Conservation (phyloP, 2,113 vertebrate genomes). For the Proterorhinus semilunaris region DNA sequence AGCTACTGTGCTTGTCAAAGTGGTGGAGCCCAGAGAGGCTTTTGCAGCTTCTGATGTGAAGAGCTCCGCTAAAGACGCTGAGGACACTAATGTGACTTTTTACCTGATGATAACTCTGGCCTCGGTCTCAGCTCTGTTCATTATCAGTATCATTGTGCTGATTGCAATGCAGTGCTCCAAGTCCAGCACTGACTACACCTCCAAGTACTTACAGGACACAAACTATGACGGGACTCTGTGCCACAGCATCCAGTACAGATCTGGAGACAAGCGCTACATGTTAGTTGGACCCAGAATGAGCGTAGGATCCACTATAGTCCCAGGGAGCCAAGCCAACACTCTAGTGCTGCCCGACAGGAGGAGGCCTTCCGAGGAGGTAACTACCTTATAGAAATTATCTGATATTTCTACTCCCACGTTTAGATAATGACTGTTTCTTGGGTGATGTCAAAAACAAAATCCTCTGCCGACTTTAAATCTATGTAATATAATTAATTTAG, state of each 20-base stretch:
- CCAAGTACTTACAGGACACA: constrained; percentile 56
- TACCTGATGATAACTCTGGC: constrained; percentile 22
- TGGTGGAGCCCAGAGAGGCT: constrained; percentile 65
- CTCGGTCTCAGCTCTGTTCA: constrained; percentile 13
- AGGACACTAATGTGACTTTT: not conserved
- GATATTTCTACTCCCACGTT: no score
- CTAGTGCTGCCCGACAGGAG: constrained; percentile 26
- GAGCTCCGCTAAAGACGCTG: constrained; percentile 18
- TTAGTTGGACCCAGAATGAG: no score
- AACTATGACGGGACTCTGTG: constrained; percentile 56
- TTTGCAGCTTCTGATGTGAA: constrained; percentile 63
- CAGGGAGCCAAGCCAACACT: constrained; percentile 46
- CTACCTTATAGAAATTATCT: no score
- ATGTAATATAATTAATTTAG: no score
- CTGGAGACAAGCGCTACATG: not conserved
- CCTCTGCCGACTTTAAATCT: no score
- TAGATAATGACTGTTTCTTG: no score
- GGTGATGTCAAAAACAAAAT: no score
- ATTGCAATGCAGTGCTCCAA: constrained; percentile 35
- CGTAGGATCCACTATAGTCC: no score
- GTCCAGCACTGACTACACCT: constrained; percentile 37
- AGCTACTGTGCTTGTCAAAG: constrained; percentile 64
- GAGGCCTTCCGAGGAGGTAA: constrained; percentile 9
- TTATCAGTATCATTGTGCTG: constrained; percentile 25
- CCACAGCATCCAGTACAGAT: constrained; percentile 64